Conservation (phyloP, 1,140 invertebrate species). For the Drosophila seguyi region DNA sequence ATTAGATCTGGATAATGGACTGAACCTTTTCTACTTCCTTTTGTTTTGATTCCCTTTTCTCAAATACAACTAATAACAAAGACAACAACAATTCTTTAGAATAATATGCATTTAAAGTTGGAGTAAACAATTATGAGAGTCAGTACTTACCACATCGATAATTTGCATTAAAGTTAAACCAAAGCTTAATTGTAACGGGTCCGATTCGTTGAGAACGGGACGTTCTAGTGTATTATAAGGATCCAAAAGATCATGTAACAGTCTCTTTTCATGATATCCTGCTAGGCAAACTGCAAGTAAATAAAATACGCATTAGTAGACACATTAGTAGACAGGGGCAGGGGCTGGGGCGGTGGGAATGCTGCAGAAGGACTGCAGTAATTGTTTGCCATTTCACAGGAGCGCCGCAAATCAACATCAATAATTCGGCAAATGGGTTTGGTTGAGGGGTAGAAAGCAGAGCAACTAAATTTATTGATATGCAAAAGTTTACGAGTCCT, state of each 20-base stretch:
- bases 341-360: neutral
- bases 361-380: slow-evolving; percentile 35
- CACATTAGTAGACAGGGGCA: neutral
- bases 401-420: slow-evolving; percentile 79
- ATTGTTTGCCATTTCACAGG: slow-evolving; percentile 58
- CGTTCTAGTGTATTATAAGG: slow-evolving; percentile 98
- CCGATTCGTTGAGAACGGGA: slow-evolving; percentile 98
- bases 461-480: slow-evolving; percentile 75
- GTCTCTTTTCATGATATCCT: slow-evolving; percentile 96
- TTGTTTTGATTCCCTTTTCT: neutral
- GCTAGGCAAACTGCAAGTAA: slow-evolving; percentile 89
- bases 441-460: neutral
- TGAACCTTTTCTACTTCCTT: neutral
- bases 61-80: neutral
- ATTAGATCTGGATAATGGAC: neutral
- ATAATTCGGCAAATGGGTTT: slow-evolving; percentile 64
- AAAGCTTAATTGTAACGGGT: slow-evolving; percentile 97
- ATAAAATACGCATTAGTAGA: slow-evolving; percentile 54
- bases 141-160: slow-evolving; percentile 98
- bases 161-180: slow-evolving; percentile 99
- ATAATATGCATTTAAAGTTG: neutral
- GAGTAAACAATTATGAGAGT: no score
- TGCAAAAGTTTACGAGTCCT: slow-evolving; percentile 76
- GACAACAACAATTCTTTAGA: neutral
- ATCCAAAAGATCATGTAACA: slow-evolving; percentile 96